Evolutionary conservation across 1,140 invertebrate species (phyloP).

Genomic region (Steinernema khuongi): DNA sequence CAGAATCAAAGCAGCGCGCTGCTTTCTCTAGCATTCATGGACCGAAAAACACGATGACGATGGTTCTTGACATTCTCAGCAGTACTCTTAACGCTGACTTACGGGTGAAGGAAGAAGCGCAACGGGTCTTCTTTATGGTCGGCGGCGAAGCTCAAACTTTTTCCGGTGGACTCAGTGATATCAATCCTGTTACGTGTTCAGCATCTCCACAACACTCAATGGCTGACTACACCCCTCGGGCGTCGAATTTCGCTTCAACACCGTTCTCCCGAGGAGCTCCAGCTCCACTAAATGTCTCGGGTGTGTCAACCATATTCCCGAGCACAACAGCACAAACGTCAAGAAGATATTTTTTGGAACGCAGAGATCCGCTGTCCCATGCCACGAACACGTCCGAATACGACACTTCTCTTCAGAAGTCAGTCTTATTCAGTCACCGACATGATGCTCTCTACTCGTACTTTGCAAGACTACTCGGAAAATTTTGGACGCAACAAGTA

Average conservation of each 20-base stretch:
- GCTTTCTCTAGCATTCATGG: background rate
- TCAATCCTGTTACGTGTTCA: background rate
- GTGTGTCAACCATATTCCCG: background rate
- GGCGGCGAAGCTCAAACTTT: background rate
- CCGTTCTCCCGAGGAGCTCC: background rate
- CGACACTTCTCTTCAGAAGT: background rate
- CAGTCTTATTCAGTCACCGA: background rate
- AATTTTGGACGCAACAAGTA: background rate
- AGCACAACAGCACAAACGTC: background rate
- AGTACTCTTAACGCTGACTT: background rate
- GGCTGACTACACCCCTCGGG: background rate
- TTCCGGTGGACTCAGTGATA: no score
- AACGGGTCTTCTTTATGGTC: background rate
- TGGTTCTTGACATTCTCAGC: background rate
- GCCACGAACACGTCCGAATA: background rate
- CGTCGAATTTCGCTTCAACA: background rate
- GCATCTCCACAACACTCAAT: background rate
- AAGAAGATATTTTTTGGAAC: no score
- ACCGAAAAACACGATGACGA: background rate
- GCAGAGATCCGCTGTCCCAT: background rate
- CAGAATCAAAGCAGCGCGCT: background rate
- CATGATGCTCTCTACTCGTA: background rate
- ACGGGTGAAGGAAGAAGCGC: background rate
- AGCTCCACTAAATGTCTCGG: background rate
- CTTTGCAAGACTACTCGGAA: background rate